Conservation (phyloP, 30 jellyfish, hydroid and myxozoan species). For the Sanderia malayensis region DNA sequence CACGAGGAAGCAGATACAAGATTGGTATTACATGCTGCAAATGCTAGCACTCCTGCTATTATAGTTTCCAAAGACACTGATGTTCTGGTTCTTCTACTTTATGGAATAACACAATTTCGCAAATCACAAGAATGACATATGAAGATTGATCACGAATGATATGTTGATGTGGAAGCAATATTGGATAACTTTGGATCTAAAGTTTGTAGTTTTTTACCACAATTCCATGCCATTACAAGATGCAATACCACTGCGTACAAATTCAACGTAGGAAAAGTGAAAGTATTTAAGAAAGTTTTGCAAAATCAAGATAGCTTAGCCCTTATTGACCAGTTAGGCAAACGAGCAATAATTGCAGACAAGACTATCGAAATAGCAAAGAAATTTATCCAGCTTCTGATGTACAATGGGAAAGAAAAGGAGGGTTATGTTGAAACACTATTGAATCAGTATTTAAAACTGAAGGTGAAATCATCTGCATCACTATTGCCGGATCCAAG, state of each 20-base stretch:
- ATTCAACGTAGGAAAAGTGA: too few species aligned
- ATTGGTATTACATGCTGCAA: not conserved
- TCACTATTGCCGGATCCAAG: too few species aligned
- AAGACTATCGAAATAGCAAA: not conserved
- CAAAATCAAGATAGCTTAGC: not conserved
- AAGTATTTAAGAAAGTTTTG: not conserved
- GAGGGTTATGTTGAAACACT: not conserved
- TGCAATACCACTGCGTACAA: too few species aligned
- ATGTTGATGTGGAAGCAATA: not conserved
- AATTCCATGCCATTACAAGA: not conserved
- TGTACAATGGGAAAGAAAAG: not conserved
- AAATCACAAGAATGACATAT: not conserved
- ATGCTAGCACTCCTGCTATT: not conserved
- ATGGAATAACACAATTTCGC: not conserved
- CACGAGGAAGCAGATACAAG: conserved; percentile 11
- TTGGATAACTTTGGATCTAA: not conserved
- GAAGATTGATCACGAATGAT: not conserved
- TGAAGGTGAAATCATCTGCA: too few species aligned
- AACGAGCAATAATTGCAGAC: not conserved
- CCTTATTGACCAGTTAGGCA: too few species aligned
- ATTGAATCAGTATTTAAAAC: too few species aligned
- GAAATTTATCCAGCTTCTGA: not conserved
- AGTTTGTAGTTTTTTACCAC: not conserved
- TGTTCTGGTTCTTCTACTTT: not conserved
- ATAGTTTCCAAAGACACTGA: not conserved